Conservation (phyloP, 2,888 invertebrate genomes). For the Noctua comes region DNA sequence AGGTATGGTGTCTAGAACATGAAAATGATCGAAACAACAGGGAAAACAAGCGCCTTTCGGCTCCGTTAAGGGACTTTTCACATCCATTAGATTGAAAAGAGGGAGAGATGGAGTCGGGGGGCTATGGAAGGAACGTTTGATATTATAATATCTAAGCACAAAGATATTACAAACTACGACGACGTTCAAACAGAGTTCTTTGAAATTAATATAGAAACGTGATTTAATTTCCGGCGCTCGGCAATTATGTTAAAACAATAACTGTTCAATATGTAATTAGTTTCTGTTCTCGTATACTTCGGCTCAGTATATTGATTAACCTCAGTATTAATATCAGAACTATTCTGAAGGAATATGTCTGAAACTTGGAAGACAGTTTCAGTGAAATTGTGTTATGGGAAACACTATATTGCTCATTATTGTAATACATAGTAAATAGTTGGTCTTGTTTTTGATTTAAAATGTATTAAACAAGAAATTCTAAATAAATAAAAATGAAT, state of each 20-base stretch:
- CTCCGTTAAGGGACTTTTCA: neutral
- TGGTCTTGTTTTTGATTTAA: neutral
- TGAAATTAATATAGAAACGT: slow-evolving; percentile 52
- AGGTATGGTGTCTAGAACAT: neutral
- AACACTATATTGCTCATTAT: slow-evolving; percentile 3
- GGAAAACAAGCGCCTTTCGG: neutral
- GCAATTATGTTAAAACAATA: slow-evolving; percentile 59
- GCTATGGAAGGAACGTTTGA: neutral
- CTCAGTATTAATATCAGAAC: slow-evolving; percentile 42
- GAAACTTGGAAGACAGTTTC: slow-evolving; percentile 37
- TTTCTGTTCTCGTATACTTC: slow-evolving; percentile 52
- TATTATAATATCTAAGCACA: slow-evolving; percentile 25
- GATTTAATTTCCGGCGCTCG: slow-evolving; percentile 55
- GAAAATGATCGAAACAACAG: neutral
- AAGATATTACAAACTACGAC: slow-evolving; percentile 37
- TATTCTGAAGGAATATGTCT: slow-evolving; percentile 45
- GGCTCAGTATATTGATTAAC: slow-evolving; percentile 44
- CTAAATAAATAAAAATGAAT: neutral
- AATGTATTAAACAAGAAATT: neutral
- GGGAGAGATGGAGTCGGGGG: neutral
- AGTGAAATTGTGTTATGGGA: slow-evolving; percentile 18
- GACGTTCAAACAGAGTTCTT: slow-evolving; percentile 50
- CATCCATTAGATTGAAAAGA: neutral
- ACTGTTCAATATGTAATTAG: slow-evolving; percentile 59
- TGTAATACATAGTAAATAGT: neutral